A percentile compares a stretch with the other conserved stretches of the same genome.
Conservation (phyloP, 2,797 vertebrate species). For the Caiman crocodilus region DNA sequence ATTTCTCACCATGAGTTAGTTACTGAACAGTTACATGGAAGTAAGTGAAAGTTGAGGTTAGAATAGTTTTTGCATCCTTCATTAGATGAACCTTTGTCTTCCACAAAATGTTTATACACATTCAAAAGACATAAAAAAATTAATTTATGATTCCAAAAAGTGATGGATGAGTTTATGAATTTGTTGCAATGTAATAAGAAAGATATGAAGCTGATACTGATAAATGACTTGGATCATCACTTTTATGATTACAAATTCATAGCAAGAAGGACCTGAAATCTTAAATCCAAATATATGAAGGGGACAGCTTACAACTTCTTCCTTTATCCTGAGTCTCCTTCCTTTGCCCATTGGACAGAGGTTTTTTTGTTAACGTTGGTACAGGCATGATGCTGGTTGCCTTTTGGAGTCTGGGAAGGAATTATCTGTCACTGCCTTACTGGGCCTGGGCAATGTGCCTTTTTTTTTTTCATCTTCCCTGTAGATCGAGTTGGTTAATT, state of each 20-base stretch:
- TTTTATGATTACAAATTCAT: background rate
- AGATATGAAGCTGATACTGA: rapidly evolving
- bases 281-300: background rate
- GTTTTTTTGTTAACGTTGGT: background rate
- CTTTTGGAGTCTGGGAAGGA: background rate
- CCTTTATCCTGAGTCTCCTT: too few relatives aligned
- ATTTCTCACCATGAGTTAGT: background rate
- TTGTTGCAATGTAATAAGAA: background rate
- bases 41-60: background rate
- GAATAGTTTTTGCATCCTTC: background rate
- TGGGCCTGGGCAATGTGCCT: background rate
- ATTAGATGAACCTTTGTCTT: background rate
- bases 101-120: background rate
- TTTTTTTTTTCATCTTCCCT: too few relatives aligned
- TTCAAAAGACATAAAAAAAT: background rate
- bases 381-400: rapidly evolving
- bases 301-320: too few relatives aligned
- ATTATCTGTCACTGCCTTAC: background rate
- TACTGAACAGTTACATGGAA: rapidly evolving
- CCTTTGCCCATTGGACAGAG: background rate
- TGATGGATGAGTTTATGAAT: background rate
- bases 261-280: background rate
- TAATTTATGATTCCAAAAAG: background rate
- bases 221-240: background rate
- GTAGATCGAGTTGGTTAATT: too few relatives aligned